Evolutionary conservation across 2,797 vertebrate genomes (phyloP).

Genomic region (Siniperca undulata): DNA sequence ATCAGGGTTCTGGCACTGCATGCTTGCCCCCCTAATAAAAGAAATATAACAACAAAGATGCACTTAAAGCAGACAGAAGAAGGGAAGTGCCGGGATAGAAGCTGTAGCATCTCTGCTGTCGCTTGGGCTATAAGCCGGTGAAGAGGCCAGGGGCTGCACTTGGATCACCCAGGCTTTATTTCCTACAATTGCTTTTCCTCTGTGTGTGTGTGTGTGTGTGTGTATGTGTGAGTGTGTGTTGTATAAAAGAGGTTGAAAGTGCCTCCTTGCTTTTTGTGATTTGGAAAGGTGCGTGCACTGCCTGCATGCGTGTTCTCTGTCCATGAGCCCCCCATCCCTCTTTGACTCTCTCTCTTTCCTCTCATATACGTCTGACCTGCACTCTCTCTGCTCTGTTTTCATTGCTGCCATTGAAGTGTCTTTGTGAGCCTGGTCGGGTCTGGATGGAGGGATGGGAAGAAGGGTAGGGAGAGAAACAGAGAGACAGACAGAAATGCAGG

Average conservation of each 20-base stretch:
- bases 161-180: constrained; percentile 62
- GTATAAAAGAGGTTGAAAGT: constrained; percentile 61
- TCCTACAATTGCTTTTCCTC: constrained; percentile 64
- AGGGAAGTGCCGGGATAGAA: constrained; percentile 38
- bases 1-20: background rate
- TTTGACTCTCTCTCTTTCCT: constrained; percentile 6
- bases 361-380: constrained; percentile 65
- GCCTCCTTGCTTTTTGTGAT: constrained; percentile 62
- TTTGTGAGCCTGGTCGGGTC: constrained; percentile 77
- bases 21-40: constrained; percentile 8
- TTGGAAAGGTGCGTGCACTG: constrained; percentile 45
- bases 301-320: constrained; percentile 38
- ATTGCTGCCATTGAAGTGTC: constrained; percentile 84
- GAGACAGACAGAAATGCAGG: constrained; percentile 63
- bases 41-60: constrained; percentile 50
- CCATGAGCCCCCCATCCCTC: constrained; percentile 38
- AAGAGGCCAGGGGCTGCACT: constrained; percentile 66
- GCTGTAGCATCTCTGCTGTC: constrained; percentile 49
- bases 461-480: constrained; percentile 54
- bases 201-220: constrained; percentile 26
- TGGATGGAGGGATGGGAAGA: constrained; percentile 69
- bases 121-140: constrained; percentile 32
- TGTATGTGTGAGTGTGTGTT: constrained; percentile 26
- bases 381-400: constrained; percentile 77
- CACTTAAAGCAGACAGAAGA: constrained; percentile 47